phyloP scores from a whole-genome alignment of 2,797 vertebrate genomes.

The Myotis planiceps region DNA sequence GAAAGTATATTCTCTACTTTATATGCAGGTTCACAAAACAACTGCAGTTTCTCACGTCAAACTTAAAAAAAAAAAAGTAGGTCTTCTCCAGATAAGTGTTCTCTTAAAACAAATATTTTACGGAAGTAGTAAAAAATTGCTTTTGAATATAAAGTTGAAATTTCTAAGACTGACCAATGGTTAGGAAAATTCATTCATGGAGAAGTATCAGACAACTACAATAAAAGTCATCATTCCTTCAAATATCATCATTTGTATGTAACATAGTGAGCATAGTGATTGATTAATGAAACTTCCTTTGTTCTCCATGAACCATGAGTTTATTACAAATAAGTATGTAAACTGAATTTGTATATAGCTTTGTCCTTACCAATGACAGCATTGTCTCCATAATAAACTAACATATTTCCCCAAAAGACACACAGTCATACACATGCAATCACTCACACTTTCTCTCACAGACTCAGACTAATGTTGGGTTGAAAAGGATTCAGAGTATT shows the following conservation, averaged over 20 bases:
- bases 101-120: slow-evolving; percentile 1
- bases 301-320: background rate
- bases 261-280: background rate
- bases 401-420: background rate
- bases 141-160: slow-evolving; percentile 1
- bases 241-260: background rate
- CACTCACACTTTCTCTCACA: background rate
- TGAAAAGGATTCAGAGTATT: background rate
- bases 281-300: background rate
- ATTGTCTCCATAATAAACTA: background rate
- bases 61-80: background rate
- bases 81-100: background rate
- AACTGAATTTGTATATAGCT: background rate
- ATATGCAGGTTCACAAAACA: background rate
- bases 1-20: background rate
- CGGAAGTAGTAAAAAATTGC: background rate
- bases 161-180: slow-evolving; percentile 3
- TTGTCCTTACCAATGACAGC: background rate
- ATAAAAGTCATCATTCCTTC: background rate
- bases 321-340: background rate
- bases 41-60: background rate
- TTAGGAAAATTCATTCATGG: background rate
- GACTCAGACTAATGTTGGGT: background rate
- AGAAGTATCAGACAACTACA: background rate
- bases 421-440: background rate